Percentiles rank a stretch among this genome's conserved stretches.
These are phyloP conservation scores for Bagarius yarrelli DNA, from an alignment of 2,113 vertebrate species.

Conservation along the genomic window DNA sequence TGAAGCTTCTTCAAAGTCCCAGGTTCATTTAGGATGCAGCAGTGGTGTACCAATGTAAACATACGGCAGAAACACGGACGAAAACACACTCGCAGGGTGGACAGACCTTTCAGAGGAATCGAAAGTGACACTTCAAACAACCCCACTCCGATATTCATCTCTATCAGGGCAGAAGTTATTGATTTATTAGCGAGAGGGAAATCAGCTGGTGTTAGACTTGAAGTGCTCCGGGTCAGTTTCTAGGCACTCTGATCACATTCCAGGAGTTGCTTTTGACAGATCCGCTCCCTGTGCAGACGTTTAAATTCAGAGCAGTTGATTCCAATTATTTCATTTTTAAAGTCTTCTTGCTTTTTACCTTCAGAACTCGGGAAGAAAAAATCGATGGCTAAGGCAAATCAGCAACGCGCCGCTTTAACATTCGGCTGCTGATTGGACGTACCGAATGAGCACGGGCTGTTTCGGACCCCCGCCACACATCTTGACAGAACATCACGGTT, in stretches of 20 bases:
- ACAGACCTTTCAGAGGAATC: slow-evolving; percentile 29
- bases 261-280: slow-evolving; percentile 16
- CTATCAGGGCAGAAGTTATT: slow-evolving; percentile 38
- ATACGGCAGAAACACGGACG: slow-evolving; percentile 33
- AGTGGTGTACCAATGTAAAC: slow-evolving; percentile 45
- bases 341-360: slow-evolving; percentile 7
- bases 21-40: slow-evolving; percentile 48
- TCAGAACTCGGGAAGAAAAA: not conserved
- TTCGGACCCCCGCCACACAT: not conserved
- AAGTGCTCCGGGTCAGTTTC: slow-evolving; percentile 27
- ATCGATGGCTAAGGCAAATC: not conserved
- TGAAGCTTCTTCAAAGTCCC: slow-evolving; percentile 51
- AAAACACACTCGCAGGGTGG: slow-evolving; percentile 30
- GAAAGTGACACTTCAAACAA: slow-evolving; percentile 47
- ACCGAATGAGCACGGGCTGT: slow-evolving; percentile 3
- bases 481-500: slow-evolving; percentile 12
- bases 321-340: not conserved
- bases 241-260: slow-evolving; percentile 25
- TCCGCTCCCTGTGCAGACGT: not conserved
- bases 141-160: slow-evolving; percentile 41
- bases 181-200: slow-evolving; percentile 39
- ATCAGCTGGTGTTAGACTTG: slow-evolving; percentile 19
- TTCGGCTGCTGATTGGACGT: slow-evolving; percentile 12
- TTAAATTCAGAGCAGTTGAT: slow-evolving; percentile 22
- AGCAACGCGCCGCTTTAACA: not conserved